Base-by-base conservation (phyloP, 2,888 invertebrate species). In the Drosophila peninsularis region DNA sequence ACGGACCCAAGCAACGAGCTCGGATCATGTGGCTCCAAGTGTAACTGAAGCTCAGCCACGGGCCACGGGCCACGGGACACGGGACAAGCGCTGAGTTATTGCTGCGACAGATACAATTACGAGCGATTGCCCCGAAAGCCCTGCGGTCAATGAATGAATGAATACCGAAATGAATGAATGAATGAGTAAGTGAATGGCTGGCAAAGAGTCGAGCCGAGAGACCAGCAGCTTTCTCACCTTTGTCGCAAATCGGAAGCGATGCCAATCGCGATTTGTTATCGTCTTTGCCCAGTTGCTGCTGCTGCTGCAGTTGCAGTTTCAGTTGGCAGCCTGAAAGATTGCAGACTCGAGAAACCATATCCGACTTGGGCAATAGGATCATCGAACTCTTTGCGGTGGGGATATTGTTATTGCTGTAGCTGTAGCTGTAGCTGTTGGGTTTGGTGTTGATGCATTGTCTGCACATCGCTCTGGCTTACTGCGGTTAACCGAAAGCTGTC, bases 401-500 rank as follows among this genome's bases (percentile, higher is more conserved):
- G 39, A 37, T 61, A 47, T 41, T 57, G 44, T 10, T 42, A 14
- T 21, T 82, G 76, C 44, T 72, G 57, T 67, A 64, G 57, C 45
- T 68, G 56, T 56, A 24, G 24, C 24, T 24, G 24, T 24, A 24
- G 24, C 24, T 24, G 24, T 56, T 19, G 34, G 34, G 49, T 21
- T 73, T 73, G 70, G 41, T 60, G 67, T 64, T 74, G 69, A 69
- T 79, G 77, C 75, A 78, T 78, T 74, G 67, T 71, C 71, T 80
- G 63, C 65, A 66, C 60, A 60, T 71, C 78, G 70, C 63, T 73
- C 64, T 68, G 66, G 79, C 80, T 77, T 76, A 88, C 84, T 91
- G 91, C 84, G 91, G 91, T 91, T 89, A 90, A 91, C 91, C 91
- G 71, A 88, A 90, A 88, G 81, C 85, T 90, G 90, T 91, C 90